These are phyloP conservation scores for Perca flavescens DNA, from an alignment of 2,113 vertebrate genomes.

Conservation along the genomic window DNA sequence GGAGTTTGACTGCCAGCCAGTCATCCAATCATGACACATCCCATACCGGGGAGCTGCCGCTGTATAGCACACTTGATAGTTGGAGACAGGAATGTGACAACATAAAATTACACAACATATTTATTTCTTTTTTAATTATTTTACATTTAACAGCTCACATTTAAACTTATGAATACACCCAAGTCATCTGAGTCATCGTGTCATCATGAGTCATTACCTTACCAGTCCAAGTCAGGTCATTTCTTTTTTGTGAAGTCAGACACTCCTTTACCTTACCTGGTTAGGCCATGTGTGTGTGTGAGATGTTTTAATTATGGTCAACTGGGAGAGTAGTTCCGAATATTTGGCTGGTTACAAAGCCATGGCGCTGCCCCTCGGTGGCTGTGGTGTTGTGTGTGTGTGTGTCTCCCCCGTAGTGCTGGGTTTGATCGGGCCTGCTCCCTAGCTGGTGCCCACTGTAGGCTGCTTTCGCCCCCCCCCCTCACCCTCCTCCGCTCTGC, in stretches of 20 bases:
- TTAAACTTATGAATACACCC: too few relatives aligned
- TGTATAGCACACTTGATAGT: too few relatives aligned
- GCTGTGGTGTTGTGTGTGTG: conserved; percentile 45
- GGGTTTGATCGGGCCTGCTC: conserved; percentile 60
- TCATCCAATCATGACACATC: too few relatives aligned
- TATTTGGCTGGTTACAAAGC: conserved; percentile 3
- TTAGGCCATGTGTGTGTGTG: conserved; percentile 16
- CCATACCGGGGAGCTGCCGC: too few relatives aligned
- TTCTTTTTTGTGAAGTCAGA: background rate
- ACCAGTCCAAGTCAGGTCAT: too few relatives aligned
- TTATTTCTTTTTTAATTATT: too few relatives aligned
- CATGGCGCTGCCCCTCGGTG: background rate
- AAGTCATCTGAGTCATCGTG: too few relatives aligned
- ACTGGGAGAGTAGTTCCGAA: conserved; percentile 16
- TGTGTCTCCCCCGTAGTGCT: conserved; percentile 53
- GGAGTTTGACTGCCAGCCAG: too few relatives aligned
- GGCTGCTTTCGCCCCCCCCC: background rate
- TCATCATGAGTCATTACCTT: too few relatives aligned
- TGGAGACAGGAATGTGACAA: too few relatives aligned
- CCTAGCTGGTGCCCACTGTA: conserved; percentile 67
- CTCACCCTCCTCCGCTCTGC: conserved; percentile 59
- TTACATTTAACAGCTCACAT: too few relatives aligned
- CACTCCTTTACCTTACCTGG: background rate
- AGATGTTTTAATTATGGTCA: background rate
- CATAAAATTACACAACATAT: too few relatives aligned